A percentile compares a stretch with the other conserved stretches of the same genome.
phyloP scores from a whole-genome alignment of 2,888 invertebrate species.

The Andrena marginata region DNA sequence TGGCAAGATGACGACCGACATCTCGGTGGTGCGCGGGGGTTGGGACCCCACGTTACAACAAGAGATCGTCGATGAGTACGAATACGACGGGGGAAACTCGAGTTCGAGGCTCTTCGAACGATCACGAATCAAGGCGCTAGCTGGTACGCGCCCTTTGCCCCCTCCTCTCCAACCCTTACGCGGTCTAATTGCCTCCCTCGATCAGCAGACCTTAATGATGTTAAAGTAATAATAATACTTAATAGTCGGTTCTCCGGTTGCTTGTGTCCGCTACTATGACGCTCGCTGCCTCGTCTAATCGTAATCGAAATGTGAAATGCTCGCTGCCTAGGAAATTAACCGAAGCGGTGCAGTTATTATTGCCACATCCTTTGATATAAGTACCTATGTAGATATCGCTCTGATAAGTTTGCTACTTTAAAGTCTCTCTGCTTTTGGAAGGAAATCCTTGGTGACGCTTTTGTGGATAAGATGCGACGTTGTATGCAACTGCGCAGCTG shows the following conservation, averaged over 20 bases:
- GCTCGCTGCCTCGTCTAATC: too few species aligned
- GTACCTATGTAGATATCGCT: constrained; percentile 13
- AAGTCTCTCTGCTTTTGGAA: background rate
- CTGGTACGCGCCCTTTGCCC: constrained; percentile 88
- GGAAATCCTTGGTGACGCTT: too few species aligned
- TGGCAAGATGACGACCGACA: constrained; percentile 96
- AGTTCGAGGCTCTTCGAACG: constrained; percentile 99
- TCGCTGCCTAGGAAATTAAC: constrained; percentile 8
- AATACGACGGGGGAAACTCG: constrained; percentile 99
- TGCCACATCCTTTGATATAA: constrained; percentile 71
- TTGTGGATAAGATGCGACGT: too few species aligned
- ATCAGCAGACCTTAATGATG: too few species aligned
- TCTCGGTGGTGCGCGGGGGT: constrained; percentile 94
- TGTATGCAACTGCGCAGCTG: too few species aligned
- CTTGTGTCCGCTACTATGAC: too few species aligned
- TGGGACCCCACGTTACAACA: constrained; percentile 98
- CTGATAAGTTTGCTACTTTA: constrained; percentile 47
- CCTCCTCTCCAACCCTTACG: background rate
- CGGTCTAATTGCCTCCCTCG: background rate
- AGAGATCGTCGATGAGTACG: constrained; percentile 98
- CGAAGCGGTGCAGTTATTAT: background rate
- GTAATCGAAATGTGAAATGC: too few species aligned
- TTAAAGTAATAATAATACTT: too few species aligned
- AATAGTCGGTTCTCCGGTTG: too few species aligned
- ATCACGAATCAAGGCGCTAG: constrained; percentile 99